phyloP scores from a whole-genome alignment of 1,140 invertebrate species.

The Drosophila ercepeae region DNA sequence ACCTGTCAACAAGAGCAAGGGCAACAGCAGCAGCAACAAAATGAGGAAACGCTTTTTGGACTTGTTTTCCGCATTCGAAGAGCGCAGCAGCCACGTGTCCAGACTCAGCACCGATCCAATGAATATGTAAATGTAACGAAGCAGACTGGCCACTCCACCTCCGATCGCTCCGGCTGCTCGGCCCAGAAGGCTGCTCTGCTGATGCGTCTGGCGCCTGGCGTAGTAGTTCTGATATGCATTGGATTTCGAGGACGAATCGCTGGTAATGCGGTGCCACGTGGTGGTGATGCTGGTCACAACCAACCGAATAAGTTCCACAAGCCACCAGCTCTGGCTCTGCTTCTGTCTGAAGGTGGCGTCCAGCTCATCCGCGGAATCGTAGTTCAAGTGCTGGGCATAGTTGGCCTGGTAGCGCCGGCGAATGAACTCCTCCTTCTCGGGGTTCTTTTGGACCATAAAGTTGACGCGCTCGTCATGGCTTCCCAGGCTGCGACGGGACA shows the following conservation, averaged over 20 bases:
- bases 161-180: constrained; percentile 24
- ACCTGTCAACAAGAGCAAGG: constrained; percentile 84
- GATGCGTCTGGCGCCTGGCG: constrained; percentile 19
- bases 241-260: constrained; percentile 35
- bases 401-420: constrained; percentile 71
- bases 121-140: constrained; percentile 66
- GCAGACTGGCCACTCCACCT: constrained; percentile 47
- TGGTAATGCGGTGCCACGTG: constrained; percentile 55
- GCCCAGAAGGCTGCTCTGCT: constrained; percentile 33
- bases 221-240: constrained; percentile 61
- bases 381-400: constrained; percentile 44
- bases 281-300: constrained; percentile 57
- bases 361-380: constrained; percentile 78
- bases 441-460: constrained; percentile 72
- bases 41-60: constrained; percentile 79
- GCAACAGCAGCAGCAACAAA: constrained; percentile 83
- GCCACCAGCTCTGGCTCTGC: constrained; percentile 62
- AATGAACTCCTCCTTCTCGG: constrained; percentile 73
- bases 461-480: constrained; percentile 76
- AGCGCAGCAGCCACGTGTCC: constrained; percentile 84
- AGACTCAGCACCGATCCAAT: constrained; percentile 83
- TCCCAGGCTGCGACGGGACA: constrained; percentile 88
- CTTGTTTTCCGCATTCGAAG: constrained; percentile 62
- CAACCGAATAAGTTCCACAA: constrained; percentile 57
- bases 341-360: constrained; percentile 51